These are phyloP conservation scores for Etheostoma perlongum DNA, from an alignment of 2,797 vertebrate species.

Conservation along the genomic window DNA sequence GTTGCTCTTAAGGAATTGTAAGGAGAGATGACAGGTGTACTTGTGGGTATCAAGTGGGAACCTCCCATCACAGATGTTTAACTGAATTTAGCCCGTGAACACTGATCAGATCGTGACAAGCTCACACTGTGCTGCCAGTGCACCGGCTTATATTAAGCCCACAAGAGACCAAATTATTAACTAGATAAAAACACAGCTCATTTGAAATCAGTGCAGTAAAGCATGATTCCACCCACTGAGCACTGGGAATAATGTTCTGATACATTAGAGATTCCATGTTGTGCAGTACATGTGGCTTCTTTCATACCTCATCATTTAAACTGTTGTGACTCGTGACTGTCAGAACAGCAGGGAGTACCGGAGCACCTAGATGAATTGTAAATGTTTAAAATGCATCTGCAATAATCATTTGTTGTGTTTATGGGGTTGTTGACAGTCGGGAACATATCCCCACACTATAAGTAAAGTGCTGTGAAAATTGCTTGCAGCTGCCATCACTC, in stretches of 20 bases:
- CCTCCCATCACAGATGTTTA: conserved; percentile 28
- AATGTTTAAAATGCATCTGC: conserved; percentile 29
- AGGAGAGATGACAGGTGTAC: neutral
- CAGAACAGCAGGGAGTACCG: conserved; percentile 5
- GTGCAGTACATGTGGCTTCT: conserved; percentile 23
- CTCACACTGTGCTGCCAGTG: conserved; percentile 16
- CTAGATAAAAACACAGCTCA: conserved; percentile 29
- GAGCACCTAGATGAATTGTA: conserved; percentile 45
- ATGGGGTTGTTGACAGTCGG: conserved; percentile 13
- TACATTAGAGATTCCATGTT: conserved; percentile 20
- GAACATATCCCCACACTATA: conserved; percentile 19
- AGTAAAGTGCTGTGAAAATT: conserved; percentile 39
- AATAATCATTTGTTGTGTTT: conserved; percentile 52
- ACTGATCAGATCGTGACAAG: conserved; percentile 7
- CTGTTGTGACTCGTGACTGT: conserved; percentile 43
- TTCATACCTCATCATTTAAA: conserved; percentile 49
- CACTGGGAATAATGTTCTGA: conserved; percentile 9
- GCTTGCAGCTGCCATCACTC: conserved; percentile 35
- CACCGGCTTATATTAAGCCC: conserved; percentile 11
- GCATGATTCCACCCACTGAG: conserved; percentile 18
- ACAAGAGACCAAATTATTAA: conserved; percentile 29
- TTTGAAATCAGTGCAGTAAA: conserved; percentile 30
- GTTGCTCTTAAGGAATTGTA: conserved; percentile 26
- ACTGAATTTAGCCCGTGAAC: conserved; percentile 32
- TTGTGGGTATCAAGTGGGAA: conserved; percentile 2